phyloP scores from a whole-genome alignment of 2,797 vertebrate genomes.

The Hippocampus kuda region DNA sequence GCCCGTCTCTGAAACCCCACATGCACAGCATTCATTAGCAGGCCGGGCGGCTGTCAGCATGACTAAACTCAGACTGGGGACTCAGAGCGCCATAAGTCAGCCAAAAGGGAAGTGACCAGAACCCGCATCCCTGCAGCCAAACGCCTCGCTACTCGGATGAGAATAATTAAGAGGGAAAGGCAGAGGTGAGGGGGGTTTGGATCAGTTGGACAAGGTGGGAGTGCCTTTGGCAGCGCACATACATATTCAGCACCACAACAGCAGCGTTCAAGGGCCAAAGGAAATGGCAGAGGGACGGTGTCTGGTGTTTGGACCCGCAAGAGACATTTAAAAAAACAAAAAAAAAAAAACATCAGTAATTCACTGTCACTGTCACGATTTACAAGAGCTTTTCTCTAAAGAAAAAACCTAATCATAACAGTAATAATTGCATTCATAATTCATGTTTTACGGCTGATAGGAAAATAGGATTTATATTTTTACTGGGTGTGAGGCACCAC shows the following conservation, averaged over 20 bases:
- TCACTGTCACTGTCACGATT: background rate
- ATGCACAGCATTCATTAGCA: constrained; percentile 33
- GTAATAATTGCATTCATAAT: background rate
- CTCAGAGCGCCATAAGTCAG: constrained; percentile 8
- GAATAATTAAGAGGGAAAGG: constrained; percentile 50
- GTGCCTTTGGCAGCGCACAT: constrained; percentile 37
- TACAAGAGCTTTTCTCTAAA: background rate
- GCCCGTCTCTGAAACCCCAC: background rate
- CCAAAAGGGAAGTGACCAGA: constrained; percentile 38
- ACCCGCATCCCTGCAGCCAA: constrained; percentile 22
- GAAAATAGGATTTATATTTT: too few species aligned
- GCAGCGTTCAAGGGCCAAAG: constrained; percentile 51
- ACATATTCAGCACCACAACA: constrained; percentile 35
- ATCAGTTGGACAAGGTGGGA: constrained; percentile 40
- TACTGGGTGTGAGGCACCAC: too few species aligned
- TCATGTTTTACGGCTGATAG: too few species aligned
- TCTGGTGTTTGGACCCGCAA: constrained; percentile 22
- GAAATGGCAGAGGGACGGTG: constrained; percentile 20
- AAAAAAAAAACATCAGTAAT: background rate
- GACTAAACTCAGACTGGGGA: constrained; percentile 25
- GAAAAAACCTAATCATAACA: background rate
- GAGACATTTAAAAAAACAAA: background rate
- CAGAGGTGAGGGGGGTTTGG: constrained; percentile 26
- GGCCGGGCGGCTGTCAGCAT: constrained; percentile 16
- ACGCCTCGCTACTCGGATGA: constrained; percentile 32